phyloP scores from a whole-genome alignment of 2,888 invertebrate species.

The Eupithecia tripunctaria region DNA sequence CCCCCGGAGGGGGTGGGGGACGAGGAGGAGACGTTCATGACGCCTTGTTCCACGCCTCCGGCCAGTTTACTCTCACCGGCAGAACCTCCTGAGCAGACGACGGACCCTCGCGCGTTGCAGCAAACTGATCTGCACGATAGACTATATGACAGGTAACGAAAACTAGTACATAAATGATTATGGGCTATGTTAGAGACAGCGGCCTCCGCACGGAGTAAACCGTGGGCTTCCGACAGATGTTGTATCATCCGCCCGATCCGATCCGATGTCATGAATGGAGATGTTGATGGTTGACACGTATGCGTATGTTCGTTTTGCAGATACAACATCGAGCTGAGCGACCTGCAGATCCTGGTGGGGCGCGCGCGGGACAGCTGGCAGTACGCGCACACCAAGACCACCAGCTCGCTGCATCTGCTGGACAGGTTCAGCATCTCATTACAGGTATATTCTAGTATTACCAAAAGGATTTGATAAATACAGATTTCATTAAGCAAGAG shows the following conservation, averaged over 20 bases:
- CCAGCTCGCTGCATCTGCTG: constrained; percentile 93
- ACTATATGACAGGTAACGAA: constrained; percentile 68
- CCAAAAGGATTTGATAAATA: no score
- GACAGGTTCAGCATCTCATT: constrained; percentile 90
- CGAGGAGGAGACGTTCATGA: constrained; percentile 87
- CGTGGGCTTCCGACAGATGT: no score
- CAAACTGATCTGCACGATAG: constrained; percentile 63
- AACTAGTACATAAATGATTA: no score
- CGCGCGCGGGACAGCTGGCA: constrained; percentile 95
- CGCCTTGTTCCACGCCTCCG: constrained; percentile 94
- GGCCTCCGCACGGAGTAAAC: no score
- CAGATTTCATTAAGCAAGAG: no score
- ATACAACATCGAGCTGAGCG: constrained; percentile 91
- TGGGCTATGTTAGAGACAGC: background rate
- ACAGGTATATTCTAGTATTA: constrained; percentile 62
- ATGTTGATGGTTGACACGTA: no score
- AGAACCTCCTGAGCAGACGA: constrained; percentile 62
- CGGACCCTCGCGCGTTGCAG: constrained; percentile 52
- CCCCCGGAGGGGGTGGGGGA: constrained; percentile 32
- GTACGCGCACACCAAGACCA: constrained; percentile 92
- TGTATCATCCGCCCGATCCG: no score
- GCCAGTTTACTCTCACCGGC: constrained; percentile 88
- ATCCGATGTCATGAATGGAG: background rate
- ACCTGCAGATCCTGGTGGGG: constrained; percentile 94
- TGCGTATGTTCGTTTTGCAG: constrained; percentile 64